Evolutionary conservation across 2,888 invertebrate genomes (phyloP), one percentile per base, ranked within the genome.

Genomic region (Rhabditoides inermis): DNA sequence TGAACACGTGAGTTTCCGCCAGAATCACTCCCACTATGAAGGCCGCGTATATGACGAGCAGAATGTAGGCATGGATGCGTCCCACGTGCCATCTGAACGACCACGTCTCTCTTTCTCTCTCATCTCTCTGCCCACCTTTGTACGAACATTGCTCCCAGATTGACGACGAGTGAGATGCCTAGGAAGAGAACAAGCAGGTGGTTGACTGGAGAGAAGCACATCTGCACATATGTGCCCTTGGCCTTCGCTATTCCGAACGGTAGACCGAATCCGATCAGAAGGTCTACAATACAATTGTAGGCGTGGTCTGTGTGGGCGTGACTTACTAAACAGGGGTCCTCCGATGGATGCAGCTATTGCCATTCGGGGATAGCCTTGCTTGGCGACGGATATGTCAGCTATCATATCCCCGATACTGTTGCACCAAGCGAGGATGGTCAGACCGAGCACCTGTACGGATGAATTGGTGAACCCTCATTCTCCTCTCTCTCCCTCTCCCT

Each of bases 281-380:
- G 51, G 58, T 70, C 69, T 69, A 40, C 44, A 63, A 53, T 28
- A 3, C n/a, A n/a, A n/a, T n/a, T n/a, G n/a, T n/a, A n/a, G n/a
- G n/a, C n/a, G n/a, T n/a, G n/a, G n/a, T n/a, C n/a, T n/a, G n/a
- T n/a, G n/a, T n/a, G n/a, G n/a, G n/a, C n/a, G n/a, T n/a, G n/a
- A n/a, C 61, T 50, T 79, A 84, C 83, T 85, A 69, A 85, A 83
- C 52, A 85, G 77, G 1, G 85, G 85, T 6, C 85, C 84, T 20
- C 85, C 85, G 71, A 84, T 84, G 55, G 84, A 84, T 0, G 85
- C 85, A 0, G 84, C 82, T 67, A 83, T 82, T 1, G 83, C 85
- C 83, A 85, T 85, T 54, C 82, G 78, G 0, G 84, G 82, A 70
- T 81, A 83, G 2, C 85, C 85, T 64, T 82, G 82, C 47, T 78